Percentiles rank a stretch among this genome's conserved stretches.
These are phyloP conservation scores for Euwallacea fornicatus DNA, from an alignment of 1,140 invertebrate species.

Conservation along the genomic window DNA sequence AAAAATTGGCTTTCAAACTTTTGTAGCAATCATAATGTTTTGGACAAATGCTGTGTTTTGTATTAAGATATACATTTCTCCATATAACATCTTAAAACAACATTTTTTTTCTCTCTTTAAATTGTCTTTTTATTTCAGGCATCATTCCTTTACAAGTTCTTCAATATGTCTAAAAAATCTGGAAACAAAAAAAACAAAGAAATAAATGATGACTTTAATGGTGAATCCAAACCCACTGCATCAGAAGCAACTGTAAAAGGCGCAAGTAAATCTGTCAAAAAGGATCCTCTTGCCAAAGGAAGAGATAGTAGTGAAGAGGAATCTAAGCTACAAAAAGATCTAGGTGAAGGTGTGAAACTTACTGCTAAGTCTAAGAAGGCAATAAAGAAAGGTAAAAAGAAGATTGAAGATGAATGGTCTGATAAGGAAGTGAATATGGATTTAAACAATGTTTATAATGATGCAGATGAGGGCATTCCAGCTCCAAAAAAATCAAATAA, in stretches of 20 bases:
- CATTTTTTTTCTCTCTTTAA: background rate
- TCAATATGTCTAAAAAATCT: conserved; percentile 63
- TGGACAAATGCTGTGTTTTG: too few species aligned
- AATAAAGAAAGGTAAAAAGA: conserved; percentile 19
- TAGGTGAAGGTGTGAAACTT: background rate
- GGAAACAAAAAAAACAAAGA: conserved; percentile 64
- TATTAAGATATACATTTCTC: too few species aligned
- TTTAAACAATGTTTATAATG: conserved; percentile 11
- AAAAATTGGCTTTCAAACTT: too few species aligned
- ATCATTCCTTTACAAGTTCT: background rate
- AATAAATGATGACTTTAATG: conserved; percentile 59
- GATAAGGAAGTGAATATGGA: conserved; percentile 17
- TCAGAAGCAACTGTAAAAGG: conserved; percentile 23
- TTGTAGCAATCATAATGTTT: too few species aligned
- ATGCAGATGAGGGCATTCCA: conserved; percentile 9
- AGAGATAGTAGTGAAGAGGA: conserved; percentile 58
- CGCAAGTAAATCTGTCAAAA: conserved; percentile 55
- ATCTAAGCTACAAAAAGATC: conserved; percentile 4
- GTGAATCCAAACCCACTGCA: conserved; percentile 55
- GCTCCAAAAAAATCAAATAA: conserved; percentile 1
- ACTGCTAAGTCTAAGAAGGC: conserved; percentile 10
- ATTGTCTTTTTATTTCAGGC: background rate
- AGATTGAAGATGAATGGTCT: conserved; percentile 25
- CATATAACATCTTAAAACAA: too few species aligned
- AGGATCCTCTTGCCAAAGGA: conserved; percentile 55